These are phyloP conservation scores for Hemithea aestivaria DNA, from an alignment of 2,888 invertebrate species.

Conservation along the genomic window DNA sequence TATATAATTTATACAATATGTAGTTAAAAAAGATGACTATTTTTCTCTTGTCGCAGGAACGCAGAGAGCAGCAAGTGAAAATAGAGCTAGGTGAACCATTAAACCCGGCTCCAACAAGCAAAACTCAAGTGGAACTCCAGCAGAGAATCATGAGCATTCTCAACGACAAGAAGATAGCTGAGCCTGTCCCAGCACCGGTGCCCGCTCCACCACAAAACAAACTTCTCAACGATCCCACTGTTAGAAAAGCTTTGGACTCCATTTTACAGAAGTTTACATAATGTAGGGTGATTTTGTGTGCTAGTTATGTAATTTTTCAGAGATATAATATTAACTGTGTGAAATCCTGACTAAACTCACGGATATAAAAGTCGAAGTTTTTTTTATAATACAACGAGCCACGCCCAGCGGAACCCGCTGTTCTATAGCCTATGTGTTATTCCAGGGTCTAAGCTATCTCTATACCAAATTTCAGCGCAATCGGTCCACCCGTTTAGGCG, in stretches of 20 bases:
- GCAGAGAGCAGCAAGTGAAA: slow-evolving; percentile 85
- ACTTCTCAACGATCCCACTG: slow-evolving; percentile 87
- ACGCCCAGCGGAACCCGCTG: too few species aligned
- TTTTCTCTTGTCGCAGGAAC: slow-evolving; percentile 83
- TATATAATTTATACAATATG: too few species aligned
- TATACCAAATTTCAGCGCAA: too few species aligned
- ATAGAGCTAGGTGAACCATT: slow-evolving; percentile 85
- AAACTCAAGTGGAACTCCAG: slow-evolving; percentile 85
- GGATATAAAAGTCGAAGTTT: too few species aligned
- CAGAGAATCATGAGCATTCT: slow-evolving; percentile 88
- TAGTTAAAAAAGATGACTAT: too few species aligned
- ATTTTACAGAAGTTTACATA: slow-evolving; percentile 70
- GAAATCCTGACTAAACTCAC: too few species aligned
- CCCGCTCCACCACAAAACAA: slow-evolving; percentile 48
- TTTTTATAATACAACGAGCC: too few species aligned
- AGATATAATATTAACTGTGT: too few species aligned
- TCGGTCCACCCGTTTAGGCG: too few species aligned
- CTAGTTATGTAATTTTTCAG: slow-evolving; percentile 4
- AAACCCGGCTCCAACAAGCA: slow-evolving; percentile 59
- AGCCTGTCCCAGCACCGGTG: slow-evolving; percentile 39
- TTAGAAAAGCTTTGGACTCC: slow-evolving; percentile 89
- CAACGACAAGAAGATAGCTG: slow-evolving; percentile 80
- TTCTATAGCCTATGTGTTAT: too few species aligned
- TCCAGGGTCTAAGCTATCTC: too few species aligned
- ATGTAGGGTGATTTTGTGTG: not conserved